These are phyloP conservation scores for Rhinopomastus cyanomelas DNA, from an alignment of 2,113 vertebrate genomes.

Conservation along the genomic window DNA sequence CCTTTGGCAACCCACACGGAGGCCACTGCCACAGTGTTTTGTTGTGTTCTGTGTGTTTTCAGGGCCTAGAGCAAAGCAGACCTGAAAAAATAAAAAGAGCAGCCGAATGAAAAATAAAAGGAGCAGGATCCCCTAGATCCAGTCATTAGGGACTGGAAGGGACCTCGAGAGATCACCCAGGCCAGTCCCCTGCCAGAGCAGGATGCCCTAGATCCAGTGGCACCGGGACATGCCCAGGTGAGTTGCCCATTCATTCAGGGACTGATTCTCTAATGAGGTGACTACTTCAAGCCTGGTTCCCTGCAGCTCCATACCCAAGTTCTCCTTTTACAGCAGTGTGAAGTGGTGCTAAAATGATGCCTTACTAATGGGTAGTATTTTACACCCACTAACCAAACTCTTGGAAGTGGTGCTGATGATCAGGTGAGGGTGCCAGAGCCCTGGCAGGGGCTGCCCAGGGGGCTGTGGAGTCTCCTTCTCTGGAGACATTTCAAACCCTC, in stretches of 20 bases:
- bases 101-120: conserved; percentile 26
- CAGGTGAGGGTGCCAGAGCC: too few species aligned
- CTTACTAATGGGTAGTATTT: conserved; percentile 24
- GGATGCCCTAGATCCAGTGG: too few species aligned
- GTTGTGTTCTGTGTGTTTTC: conserved; percentile 70
- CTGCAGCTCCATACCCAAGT: background rate
- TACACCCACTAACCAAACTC: background rate
- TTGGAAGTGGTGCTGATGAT: background rate
- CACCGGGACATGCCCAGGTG: too few species aligned
- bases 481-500: too few species aligned
- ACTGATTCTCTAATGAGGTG: background rate
- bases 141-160: too few species aligned
- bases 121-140: too few species aligned
- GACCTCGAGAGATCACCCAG: too few species aligned
- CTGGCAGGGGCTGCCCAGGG: too few species aligned
- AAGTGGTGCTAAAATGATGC: background rate
- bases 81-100: conserved; percentile 32
- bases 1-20: conserved; percentile 71
- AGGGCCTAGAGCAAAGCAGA: conserved; percentile 66
- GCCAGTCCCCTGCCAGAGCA: too few species aligned
- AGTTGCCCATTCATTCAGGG: background rate
- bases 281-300: background rate
- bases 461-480: too few species aligned
- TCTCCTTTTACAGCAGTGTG: background rate
- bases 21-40: conserved; percentile 63